phyloP scores from a whole-genome alignment of 2,888 invertebrate species.

The Chironomus riparius region DNA sequence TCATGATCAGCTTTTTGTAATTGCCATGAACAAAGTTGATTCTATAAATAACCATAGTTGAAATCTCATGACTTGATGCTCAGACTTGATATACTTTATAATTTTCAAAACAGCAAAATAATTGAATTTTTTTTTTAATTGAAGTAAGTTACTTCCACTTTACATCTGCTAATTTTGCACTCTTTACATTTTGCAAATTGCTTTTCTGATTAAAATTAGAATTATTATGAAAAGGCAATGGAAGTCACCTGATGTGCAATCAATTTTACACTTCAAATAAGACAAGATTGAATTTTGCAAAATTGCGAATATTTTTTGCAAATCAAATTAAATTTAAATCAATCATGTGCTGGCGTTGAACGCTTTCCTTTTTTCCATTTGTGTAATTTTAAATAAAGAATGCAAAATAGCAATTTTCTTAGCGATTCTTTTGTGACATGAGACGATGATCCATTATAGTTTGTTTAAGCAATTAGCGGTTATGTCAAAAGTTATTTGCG shows the following conservation, averaged over 20 bases:
- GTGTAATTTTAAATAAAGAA: not conserved
- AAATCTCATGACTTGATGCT: not conserved
- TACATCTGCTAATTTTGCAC: not conserved
- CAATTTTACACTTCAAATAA: no score
- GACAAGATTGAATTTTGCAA: not conserved
- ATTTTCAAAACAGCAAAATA: not conserved
- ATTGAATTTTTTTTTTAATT: not conserved
- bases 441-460: no score
- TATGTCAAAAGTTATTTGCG: no score
- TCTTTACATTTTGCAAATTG: not conserved
- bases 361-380: not conserved
- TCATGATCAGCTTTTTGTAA: not conserved
- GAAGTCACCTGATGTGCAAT: not conserved
- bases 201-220: not conserved
- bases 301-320: not conserved
- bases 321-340: constrained; percentile 16
- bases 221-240: no score
- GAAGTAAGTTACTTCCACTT: not conserved
- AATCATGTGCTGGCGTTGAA: constrained; percentile 1
- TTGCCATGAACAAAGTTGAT: not conserved
- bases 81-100: no score
- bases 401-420: not conserved
- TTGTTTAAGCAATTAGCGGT: no score
- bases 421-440: not conserved
- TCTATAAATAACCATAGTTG: not conserved